Conservation (phyloP, 2,113 vertebrate genomes). For the Larimichthys polyactis region DNA sequence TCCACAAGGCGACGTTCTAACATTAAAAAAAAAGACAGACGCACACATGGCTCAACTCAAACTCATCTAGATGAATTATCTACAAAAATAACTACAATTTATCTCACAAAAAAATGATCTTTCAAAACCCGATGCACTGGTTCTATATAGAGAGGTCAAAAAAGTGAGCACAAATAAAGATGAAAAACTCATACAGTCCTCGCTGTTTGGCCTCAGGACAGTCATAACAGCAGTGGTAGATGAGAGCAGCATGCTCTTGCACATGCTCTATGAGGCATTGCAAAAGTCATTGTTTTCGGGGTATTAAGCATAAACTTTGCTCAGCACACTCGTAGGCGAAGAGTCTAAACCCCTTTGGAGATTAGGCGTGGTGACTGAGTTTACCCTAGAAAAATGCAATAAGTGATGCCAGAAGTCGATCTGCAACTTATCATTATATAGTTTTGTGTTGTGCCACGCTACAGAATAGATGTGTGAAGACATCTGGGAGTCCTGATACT, state of each 20-base stretch:
- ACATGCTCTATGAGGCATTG: slow-evolving; percentile 30
- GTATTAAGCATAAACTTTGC: slow-evolving; percentile 42
- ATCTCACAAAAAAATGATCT: neutral
- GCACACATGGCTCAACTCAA: too few relatives aligned
- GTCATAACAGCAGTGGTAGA: slow-evolving; percentile 19
- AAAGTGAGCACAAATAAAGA: slow-evolving; percentile 24
- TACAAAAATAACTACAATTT: neutral
- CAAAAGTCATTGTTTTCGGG: slow-evolving; percentile 50
- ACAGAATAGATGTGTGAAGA: slow-evolving; percentile 44
- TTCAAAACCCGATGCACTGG: neutral
- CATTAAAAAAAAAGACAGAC: too few relatives aligned
- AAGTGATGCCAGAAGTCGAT: slow-evolving; percentile 58
- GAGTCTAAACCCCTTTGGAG: slow-evolving; percentile 33
- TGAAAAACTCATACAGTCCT: slow-evolving; percentile 11
- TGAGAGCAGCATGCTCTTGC: slow-evolving; percentile 21
- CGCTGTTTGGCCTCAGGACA: slow-evolving; percentile 5
- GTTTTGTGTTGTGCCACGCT: slow-evolving; percentile 41
- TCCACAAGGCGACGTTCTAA: too few relatives aligned
- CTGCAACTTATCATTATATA: slow-evolving; percentile 67
- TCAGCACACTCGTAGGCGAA: slow-evolving; percentile 28
- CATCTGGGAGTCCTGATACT: slow-evolving; percentile 43
- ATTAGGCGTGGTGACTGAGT: slow-evolving; percentile 54
- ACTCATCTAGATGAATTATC: too few relatives aligned
- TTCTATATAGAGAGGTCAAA: neutral
- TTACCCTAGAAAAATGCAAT: slow-evolving; percentile 54